Percentiles rank a stretch among this genome's conserved stretches.
These are phyloP conservation scores for Hemiprocne comata DNA, from an alignment of 2,113 vertebrate genomes.

Conservation along the genomic window DNA sequence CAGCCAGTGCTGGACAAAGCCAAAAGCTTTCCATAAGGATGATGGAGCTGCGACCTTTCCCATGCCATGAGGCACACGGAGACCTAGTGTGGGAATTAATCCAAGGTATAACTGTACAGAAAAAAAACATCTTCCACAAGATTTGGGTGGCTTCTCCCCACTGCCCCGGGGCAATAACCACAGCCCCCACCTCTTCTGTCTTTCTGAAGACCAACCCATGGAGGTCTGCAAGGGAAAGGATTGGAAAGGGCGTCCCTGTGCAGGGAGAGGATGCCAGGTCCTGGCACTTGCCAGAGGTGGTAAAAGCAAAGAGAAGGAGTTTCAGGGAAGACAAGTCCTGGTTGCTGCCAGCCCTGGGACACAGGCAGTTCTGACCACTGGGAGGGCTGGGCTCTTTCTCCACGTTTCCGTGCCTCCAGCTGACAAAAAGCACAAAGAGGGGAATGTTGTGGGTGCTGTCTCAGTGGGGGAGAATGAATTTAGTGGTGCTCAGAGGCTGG, in stretches of 20 bases:
- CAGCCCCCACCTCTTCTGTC: background rate
- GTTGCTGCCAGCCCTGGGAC: background rate
- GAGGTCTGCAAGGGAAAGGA: background rate
- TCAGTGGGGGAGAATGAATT: background rate
- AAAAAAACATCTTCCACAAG: background rate
- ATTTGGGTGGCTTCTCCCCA: background rate
- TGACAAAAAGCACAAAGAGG: background rate
- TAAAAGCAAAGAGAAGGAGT: background rate
- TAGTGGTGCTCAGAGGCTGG: background rate
- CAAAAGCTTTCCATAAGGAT: background rate
- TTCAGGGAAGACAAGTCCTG: background rate
- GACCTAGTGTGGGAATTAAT: background rate
- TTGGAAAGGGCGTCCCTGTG: accelerated
- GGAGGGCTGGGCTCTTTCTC: background rate
- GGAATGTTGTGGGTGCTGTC: background rate
- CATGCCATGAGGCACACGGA: background rate
- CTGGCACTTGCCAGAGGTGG: background rate
- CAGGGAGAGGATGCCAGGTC: background rate
- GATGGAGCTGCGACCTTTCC: background rate
- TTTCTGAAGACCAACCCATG: background rate
- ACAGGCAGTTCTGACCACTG: background rate
- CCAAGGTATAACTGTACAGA: background rate
- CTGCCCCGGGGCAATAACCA: background rate
- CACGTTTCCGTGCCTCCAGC: accelerated
- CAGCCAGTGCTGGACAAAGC: background rate